These are phyloP conservation scores for Serranochromis macrocephalus DNA, from an alignment of 2,113 vertebrate species.

Conservation along the genomic window DNA sequence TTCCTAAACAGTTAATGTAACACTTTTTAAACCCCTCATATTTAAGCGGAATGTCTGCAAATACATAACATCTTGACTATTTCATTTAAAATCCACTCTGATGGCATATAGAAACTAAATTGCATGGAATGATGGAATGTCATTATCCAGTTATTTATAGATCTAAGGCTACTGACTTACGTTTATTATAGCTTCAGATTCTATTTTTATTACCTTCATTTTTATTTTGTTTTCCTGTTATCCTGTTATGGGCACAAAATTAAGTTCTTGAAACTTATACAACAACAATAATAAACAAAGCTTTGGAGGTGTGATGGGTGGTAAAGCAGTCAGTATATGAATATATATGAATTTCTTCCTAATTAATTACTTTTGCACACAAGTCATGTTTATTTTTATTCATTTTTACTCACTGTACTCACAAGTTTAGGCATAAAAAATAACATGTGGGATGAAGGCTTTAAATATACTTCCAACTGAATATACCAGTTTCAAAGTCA, in stretches of 20 bases:
- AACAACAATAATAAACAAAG: background rate
- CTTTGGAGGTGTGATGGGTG: background rate
- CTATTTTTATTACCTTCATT: background rate
- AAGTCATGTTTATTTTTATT: background rate
- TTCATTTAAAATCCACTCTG: background rate
- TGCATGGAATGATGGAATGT: background rate
- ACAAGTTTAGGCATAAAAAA: background rate
- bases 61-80: background rate
- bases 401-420: background rate
- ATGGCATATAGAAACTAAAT: background rate
- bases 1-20: background rate
- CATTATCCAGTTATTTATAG: background rate
- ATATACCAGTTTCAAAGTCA: background rate
- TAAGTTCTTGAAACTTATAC: background rate
- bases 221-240: background rate
- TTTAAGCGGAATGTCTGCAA: background rate
- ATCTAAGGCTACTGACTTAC: background rate
- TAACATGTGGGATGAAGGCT: background rate
- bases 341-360: background rate
- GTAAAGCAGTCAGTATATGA: background rate
- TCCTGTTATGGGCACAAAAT: background rate
- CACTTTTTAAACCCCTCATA: background rate
- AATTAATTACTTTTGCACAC: background rate
- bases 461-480: background rate
- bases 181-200: background rate